These are phyloP conservation scores for Elephantulus edwardii DNA, from an alignment of 2,113 vertebrate genomes.

Conservation along the genomic window DNA sequence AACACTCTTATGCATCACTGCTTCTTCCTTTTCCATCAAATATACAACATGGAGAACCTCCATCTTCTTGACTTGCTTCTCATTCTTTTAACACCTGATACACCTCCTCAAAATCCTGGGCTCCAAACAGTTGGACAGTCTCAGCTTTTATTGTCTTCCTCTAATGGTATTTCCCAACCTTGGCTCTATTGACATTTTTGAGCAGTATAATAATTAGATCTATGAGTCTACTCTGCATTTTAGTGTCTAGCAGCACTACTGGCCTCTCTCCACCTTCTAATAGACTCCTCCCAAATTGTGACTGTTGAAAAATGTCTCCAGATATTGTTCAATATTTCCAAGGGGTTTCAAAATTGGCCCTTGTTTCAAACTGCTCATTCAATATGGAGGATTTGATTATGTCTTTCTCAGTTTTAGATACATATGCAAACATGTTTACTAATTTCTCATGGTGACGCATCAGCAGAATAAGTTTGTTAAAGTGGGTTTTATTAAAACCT, in stretches of 20 bases:
- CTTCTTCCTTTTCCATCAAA: accelerated
- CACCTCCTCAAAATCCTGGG: background rate
- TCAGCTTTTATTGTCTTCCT: background rate
- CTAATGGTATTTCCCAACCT: background rate
- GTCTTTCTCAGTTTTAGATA: background rate
- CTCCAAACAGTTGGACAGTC: background rate
- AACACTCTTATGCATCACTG: accelerated
- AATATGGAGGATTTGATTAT: background rate
- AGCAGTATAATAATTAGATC: background rate
- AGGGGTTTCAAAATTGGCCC: background rate
- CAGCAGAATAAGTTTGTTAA: background rate
- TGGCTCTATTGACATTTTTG: background rate
- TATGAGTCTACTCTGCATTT: background rate
- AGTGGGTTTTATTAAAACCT: background rate
- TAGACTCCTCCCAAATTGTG: background rate
- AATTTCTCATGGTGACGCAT: background rate
- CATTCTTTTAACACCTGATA: background rate
- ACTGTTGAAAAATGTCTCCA: background rate
- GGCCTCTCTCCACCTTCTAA: background rate
- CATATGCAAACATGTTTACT: background rate
- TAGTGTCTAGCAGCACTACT: background rate
- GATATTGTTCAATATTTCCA: background rate
- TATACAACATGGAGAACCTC: background rate
- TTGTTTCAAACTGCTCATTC: background rate
- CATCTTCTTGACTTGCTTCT: background rate